Evolutionary conservation across 2,888 invertebrate genomes (phyloP), one percentile per base, ranked within the genome.

Genomic region (Tortricodes alternella): DNA sequence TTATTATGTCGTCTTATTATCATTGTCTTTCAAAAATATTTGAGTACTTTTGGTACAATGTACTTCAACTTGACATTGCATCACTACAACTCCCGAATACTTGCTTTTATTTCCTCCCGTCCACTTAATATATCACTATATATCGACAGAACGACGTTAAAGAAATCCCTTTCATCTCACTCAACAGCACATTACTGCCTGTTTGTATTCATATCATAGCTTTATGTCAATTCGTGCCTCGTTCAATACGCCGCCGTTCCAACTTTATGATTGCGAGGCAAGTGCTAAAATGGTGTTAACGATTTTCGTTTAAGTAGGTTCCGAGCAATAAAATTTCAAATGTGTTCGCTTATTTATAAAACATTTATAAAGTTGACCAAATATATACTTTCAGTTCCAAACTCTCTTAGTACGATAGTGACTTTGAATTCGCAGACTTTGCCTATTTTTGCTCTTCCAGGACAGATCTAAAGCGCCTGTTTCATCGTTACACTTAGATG

Each of bases 191-290:
- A 56, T 49, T 37, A 43, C 56, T 29, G n/a, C 11, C 37, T 37
- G 62, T 57, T 60, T 58, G 61, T 60, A 60, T 60, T 56, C 60
- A 62, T 49, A 55, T 44, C 53, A 32, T 18, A 37, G 35, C 13
- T 46, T 46, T 48, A 49, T 53, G 44, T 46, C 41, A 50, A 8
- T 24, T n/a, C 4, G 32, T 48, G 59, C 59, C 37, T 37, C 34
- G 43, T 53, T 58, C 27, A n/a, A 50, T 27, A 48, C 18, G 13
- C 13, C 18, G 13, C 13, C 38, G 27, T n/a, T 4, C 18, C 21
- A 9, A 16, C 18, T 48, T 46, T 34, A 46, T 13, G 53, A 53
- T 23, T 24, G 19, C 53, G 34, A 27, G 24, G 41, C 18, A 41
- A 27, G 39, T 15, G 24, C 34, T 41, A n/a, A 15, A 24, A 11